A percentile compares a stretch with the other conserved stretches of the same genome.
Conservation (phyloP, 2,888 invertebrate species). For the Eupithecia inturbata region DNA sequence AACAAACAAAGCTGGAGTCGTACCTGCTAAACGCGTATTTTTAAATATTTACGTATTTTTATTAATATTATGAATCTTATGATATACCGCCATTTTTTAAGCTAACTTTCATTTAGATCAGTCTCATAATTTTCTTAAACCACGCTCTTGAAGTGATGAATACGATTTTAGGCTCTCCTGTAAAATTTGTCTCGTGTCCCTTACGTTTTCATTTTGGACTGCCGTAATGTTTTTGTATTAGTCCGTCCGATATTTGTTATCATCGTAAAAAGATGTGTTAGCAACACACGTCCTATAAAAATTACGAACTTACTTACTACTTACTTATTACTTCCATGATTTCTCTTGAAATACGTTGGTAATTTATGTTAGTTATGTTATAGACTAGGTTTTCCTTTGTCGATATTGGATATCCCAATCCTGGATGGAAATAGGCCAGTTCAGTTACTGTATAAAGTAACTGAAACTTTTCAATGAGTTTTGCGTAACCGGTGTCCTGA, state of each 20-base stretch:
- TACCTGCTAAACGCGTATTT: too few relatives aligned
- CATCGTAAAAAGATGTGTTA: neutral
- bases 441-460: conserved; percentile 17
- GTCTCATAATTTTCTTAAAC: too few relatives aligned
- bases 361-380: conserved; percentile 1
- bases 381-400: conserved; percentile 32
- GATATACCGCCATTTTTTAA: too few relatives aligned
- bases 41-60: too few relatives aligned
- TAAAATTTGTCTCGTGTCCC: too few relatives aligned
- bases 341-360: neutral
- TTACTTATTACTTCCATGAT: neutral
- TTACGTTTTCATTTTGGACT: too few relatives aligned
- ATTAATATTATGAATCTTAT: too few relatives aligned
- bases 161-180: too few relatives aligned
- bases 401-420: conserved; percentile 39
- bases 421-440: conserved; percentile 38
- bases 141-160: too few relatives aligned
- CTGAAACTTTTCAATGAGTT: conserved; percentile 24
- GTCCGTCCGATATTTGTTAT: neutral
- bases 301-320: too few relatives aligned
- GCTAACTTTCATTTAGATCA: too few relatives aligned
- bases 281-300: neutral
- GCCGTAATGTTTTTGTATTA: neutral
- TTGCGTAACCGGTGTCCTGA: conserved; percentile 11
- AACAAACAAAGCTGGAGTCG: too few relatives aligned